These are phyloP conservation scores for Sebastiscus tertius DNA, from an alignment of 2,797 vertebrate species.

Conservation along the genomic window DNA sequence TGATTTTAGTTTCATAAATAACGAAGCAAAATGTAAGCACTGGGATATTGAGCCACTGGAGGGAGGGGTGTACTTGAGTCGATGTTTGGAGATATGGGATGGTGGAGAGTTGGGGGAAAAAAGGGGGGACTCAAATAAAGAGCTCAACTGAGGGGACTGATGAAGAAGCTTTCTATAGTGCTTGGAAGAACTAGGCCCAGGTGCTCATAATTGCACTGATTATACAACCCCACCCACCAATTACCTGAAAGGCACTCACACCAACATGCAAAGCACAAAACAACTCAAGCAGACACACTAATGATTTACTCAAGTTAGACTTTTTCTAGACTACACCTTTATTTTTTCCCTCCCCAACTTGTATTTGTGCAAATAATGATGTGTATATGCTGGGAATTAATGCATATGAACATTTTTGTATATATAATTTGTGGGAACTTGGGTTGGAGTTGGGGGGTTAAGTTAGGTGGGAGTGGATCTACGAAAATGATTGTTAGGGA, in stretches of 20 bases:
- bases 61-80: neutral
- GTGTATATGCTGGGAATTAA: neutral
- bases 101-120: neutral
- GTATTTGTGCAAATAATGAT: neutral
- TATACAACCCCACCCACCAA: neutral
- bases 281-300: neutral
- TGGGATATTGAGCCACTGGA: neutral
- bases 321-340: neutral
- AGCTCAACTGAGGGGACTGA: neutral
- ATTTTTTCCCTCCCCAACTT: neutral
- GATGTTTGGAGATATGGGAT: neutral
- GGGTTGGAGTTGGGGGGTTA: neutral
- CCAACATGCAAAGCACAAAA: neutral
- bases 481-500: neutral
- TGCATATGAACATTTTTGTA: neutral
- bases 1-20: neutral
- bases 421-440: neutral
- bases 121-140: neutral
- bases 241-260: slow-evolving; percentile 5
- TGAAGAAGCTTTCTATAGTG: neutral
- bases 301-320: neutral
- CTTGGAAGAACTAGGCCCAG: neutral
- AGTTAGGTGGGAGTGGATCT: neutral
- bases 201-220: neutral
- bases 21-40: neutral